Evolutionary conservation across 2,888 invertebrate species (phyloP).

Genomic region (Drosophila merina): DNA sequence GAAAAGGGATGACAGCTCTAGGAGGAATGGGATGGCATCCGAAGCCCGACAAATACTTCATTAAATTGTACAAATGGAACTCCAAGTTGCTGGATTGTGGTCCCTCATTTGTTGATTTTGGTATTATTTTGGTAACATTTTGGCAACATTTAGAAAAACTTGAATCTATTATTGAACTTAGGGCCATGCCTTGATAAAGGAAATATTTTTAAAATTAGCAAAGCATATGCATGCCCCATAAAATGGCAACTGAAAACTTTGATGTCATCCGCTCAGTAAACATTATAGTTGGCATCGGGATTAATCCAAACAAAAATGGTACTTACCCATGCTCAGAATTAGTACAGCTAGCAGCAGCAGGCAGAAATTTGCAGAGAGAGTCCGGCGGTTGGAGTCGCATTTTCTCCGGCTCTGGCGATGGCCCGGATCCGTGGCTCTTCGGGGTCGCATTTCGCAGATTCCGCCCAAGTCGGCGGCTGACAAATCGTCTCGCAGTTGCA

Average conservation of each 20-base stretch:
- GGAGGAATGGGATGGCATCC: neutral
- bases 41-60: slow-evolving; percentile 41
- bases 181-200: too few species aligned
- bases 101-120: neutral
- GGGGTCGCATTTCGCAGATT: slow-evolving; percentile 46
- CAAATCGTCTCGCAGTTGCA: slow-evolving; percentile 51
- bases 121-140: too few species aligned
- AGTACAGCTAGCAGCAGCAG: slow-evolving; percentile 47
- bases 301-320: slow-evolving; percentile 16
- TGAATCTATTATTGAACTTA: too few species aligned
- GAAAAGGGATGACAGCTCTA: slow-evolving; percentile 42
- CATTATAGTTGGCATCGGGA: slow-evolving; percentile 16
- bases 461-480: slow-evolving; percentile 36
- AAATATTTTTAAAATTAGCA: neutral
- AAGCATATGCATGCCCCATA: neutral
- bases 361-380: slow-evolving; percentile 22
- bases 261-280: slow-evolving; percentile 26
- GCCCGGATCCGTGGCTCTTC: slow-evolving; percentile 33
- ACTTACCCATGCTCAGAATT: slow-evolving; percentile 56
- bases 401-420: slow-evolving; percentile 29
- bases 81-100: slow-evolving; percentile 17
- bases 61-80: slow-evolving; percentile 44
- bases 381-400: slow-evolving; percentile 25
- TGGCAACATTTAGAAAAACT: too few species aligned
- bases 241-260: slow-evolving; percentile 5